A percentile compares a stretch with the other conserved stretches of the same genome.
phyloP scores from a whole-genome alignment of 2,797 vertebrate genomes.

The Microhierax caerulescens region DNA sequence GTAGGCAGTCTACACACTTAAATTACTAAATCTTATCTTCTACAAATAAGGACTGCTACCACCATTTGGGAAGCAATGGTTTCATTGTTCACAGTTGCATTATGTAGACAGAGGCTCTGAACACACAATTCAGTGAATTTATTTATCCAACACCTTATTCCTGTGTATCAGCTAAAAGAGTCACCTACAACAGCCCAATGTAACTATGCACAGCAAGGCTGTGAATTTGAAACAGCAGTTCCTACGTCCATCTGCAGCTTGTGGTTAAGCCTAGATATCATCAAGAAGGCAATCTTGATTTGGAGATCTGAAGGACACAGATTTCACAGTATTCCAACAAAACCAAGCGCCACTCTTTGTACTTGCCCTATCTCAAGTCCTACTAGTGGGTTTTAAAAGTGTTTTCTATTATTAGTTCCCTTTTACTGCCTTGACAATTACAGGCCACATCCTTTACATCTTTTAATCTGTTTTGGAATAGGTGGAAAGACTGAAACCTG shows the following conservation, averaged over 20 bases:
- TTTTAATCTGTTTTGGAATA: not conserved
- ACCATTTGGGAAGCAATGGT: fast-evolving
- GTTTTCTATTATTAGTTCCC: not conserved
- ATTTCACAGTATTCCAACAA: not conserved
- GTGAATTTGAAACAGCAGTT: not conserved
- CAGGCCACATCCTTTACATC: not conserved
- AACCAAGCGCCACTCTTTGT: not conserved
- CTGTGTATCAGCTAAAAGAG: not conserved
- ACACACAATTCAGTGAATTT: not conserved
- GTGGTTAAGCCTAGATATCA: not conserved
- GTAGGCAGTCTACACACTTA: not conserved
- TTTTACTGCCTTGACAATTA: not conserved
- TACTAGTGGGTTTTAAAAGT: not conserved
- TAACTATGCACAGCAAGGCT: not conserved
- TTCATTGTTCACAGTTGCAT: not conserved
- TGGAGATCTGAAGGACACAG: not conserved
- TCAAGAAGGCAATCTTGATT: no score
- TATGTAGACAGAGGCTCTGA: not conserved
- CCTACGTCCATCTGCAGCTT: not conserved
- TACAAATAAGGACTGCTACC: not conserved
- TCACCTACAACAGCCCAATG: not conserved
- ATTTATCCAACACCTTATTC: not conserved
- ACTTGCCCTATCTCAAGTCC: not conserved
- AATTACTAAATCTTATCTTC: not conserved
- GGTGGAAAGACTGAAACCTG: not conserved